phyloP scores from a whole-genome alignment of 2,888 invertebrate species.

The Epistrophe grossulariae region DNA sequence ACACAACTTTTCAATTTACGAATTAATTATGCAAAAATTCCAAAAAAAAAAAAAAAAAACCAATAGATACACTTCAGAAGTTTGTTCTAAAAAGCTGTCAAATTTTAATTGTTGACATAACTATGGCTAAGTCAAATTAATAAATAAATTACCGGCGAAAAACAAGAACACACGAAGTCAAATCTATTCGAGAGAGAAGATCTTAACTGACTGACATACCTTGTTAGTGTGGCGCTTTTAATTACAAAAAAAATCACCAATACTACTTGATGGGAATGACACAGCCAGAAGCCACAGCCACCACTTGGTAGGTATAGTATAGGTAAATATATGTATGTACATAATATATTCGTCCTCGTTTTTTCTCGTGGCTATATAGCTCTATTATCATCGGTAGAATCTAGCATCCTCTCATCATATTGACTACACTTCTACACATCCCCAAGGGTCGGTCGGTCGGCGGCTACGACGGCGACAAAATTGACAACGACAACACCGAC shows the following conservation, averaged over 20 bases:
- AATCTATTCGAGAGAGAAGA: slow-evolving; percentile 67
- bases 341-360: slow-evolving; percentile 14
- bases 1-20: neutral
- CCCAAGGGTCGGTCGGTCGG: neutral
- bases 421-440: slow-evolving; percentile 45
- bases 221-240: slow-evolving; percentile 66
- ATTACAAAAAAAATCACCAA: slow-evolving; percentile 63
- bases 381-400: slow-evolving; percentile 39
- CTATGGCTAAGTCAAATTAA: neutral
- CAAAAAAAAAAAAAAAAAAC: neutral
- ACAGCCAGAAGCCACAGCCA: slow-evolving; percentile 38
- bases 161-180: slow-evolving; percentile 34
- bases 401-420: slow-evolving; percentile 41
- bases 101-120: slow-evolving; percentile 18
- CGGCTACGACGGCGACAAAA: slow-evolving; percentile 20
- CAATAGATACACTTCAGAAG: neutral
- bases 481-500: slow-evolving; percentile 54
- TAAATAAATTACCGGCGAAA: slow-evolving; percentile 16
- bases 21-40: neutral
- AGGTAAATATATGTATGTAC: neutral
- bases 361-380: slow-evolving; percentile 21
- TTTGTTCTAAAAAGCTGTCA: neutral
- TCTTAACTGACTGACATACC: slow-evolving; percentile 69
- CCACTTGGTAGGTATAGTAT: slow-evolving; percentile 25
- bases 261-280: slow-evolving; percentile 57